Evolutionary conservation across 2,797 vertebrate species (phyloP).

Genomic region (Eutrigla gurnardus): DNA sequence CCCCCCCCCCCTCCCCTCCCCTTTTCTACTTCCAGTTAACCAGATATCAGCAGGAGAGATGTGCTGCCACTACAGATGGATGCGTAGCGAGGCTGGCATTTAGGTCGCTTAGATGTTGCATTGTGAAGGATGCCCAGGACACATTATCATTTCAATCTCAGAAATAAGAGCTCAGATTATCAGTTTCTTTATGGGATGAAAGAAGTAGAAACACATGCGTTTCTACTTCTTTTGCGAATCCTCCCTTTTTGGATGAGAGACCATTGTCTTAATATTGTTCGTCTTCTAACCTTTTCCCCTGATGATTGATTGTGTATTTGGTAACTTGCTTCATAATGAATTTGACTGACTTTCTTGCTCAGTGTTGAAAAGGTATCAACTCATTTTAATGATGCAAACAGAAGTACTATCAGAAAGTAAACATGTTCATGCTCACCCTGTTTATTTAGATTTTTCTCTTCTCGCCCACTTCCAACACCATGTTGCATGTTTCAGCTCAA

Average conservation of each 20-base stretch:
- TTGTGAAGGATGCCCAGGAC: not conserved
- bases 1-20: slow-evolving; percentile 19
- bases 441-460: not conserved
- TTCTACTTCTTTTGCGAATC: not conserved
- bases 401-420: not conserved
- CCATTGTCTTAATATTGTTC: not conserved
- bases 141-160: not conserved
- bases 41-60: slow-evolving; percentile 39
- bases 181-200: not conserved
- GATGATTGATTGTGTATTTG: not conserved
- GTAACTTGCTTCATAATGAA: not conserved
- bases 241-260: not conserved
- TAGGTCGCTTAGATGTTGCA: not conserved
- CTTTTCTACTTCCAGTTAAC: slow-evolving; percentile 35
- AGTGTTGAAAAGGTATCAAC: no score
- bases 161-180: slow-evolving; percentile 4
- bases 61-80: slow-evolving; percentile 18
- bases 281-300: not conserved
- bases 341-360: no score
- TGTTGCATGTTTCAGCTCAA: no score
- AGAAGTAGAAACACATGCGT: not conserved
- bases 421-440: not conserved
- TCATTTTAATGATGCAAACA: no score
- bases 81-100: slow-evolving; percentile 26
- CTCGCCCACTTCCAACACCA: not conserved